These are phyloP conservation scores for Epistrophe grossulariae DNA, from an alignment of 2,888 invertebrate species.

Conservation along the genomic window DNA sequence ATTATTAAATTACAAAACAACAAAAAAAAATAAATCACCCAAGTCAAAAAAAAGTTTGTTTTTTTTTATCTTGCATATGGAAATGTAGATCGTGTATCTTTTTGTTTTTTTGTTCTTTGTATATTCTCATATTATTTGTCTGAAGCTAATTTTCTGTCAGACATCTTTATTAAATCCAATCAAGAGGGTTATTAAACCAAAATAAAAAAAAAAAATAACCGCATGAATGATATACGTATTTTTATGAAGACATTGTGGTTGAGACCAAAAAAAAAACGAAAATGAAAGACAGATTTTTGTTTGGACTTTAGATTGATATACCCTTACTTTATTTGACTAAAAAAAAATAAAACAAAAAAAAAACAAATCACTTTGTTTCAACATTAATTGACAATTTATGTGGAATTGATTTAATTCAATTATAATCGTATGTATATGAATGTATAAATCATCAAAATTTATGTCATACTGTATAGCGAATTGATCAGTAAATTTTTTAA, in stretches of 20 bases:
- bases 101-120: slow-evolving; percentile 27
- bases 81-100: slow-evolving; percentile 18
- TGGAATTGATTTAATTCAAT: slow-evolving; percentile 69
- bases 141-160: slow-evolving; percentile 71
- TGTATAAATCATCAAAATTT: slow-evolving; percentile 13
- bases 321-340: not conserved
- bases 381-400: slow-evolving; percentile 68
- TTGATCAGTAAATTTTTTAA: slow-evolving; percentile 13
- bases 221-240: slow-evolving; percentile 29
- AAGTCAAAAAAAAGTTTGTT: slow-evolving; percentile 47
- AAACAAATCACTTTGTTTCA: slow-evolving; percentile 31
- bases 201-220: slow-evolving; percentile 28
- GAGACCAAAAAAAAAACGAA: slow-evolving; percentile 38
- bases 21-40: not conserved
- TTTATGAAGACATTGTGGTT: slow-evolving; percentile 10
- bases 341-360: too few species aligned
- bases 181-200: slow-evolving; percentile 70
- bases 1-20: slow-evolving; percentile 38
- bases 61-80: not conserved
- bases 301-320: slow-evolving; percentile 1
- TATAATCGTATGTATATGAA: slow-evolving; percentile 29
- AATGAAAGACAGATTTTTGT: slow-evolving; percentile 29
- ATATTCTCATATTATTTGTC: slow-evolving; percentile 52
- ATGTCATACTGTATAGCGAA: slow-evolving; percentile 5
- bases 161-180: slow-evolving; percentile 75